Evolutionary conservation across 2,797 vertebrate species (phyloP), one percentile per base, ranked within the genome.

Genomic region (Benthosema pterotum): DNA sequence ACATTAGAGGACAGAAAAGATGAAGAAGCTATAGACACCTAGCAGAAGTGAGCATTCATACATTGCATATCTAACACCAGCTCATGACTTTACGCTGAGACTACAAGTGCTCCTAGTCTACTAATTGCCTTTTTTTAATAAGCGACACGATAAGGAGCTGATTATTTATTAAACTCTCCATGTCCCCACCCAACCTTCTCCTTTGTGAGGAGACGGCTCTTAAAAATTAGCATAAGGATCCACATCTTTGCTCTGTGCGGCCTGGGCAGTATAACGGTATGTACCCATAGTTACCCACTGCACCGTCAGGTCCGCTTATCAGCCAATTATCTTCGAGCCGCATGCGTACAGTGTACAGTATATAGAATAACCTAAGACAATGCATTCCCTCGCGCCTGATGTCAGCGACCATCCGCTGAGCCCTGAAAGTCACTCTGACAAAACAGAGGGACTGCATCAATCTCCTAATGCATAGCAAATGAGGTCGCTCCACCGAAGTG

Each of bases 391-490:
- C n/a, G n/a, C n/a, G 17, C 43, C 71, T 60, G 17, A 53, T 38
- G 46, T 65, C 63, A 67, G 56, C 12, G 12, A 4, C 50, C 19
- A 49, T 64, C 56, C 53, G 2, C 45, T 13, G 69, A 32, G 72
- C 69, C 45, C 57, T 74, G 75, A 63, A 72, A 78, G 62, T 76
- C 72, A 71, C 56, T 67, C 47, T 59, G 58, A 79, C 32, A 38
- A 60, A 80, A 72, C 61, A 68, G 51, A 55, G 67, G 63, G 77
- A 76, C 77, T 74, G 74, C 78, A 79, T 87, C 86, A 77, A 62
- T 71, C 79, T 80, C 32, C 60, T 75, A 75, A 80, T 83, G 77
- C 74, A 79, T 71, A 74, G 59, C 78, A 62, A 83, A 77, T 77
- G 80, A 83, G 66, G 48, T 71, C 15, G 42, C 69, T 54, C 74